Base-by-base conservation (phyloP, 1,140 invertebrate genomes). In the Drosophila parvula region DNA sequence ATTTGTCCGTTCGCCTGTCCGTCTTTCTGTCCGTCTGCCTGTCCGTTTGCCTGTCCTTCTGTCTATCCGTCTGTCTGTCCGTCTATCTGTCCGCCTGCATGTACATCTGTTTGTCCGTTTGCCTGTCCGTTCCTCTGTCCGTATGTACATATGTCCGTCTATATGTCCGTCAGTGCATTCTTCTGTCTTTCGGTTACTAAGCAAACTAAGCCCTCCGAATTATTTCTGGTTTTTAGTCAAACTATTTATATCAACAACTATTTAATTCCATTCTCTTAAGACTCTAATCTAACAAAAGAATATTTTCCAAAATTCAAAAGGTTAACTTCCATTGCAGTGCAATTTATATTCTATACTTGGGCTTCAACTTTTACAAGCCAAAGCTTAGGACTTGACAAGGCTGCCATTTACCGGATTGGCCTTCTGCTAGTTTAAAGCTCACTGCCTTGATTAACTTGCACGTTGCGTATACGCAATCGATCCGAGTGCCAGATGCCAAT, bases 401-500 rank as follows among this genome's bases (percentile, higher is more conserved):
- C 12, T 43, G 45, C 30, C 70, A 55, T 27, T 63, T 22, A 38
- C 16, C 16, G 18, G 22, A 22, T 11, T 68, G 65, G n/a, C 67
- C 38, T 43, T 48, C 41, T 57, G 8, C 0, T 14, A 4, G 53
- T 28, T 57, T 40, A 36, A 48, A 43, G 63, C 34, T 22, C 16
- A 6, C 36, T 14, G 34, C 28, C 18, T 44, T 38, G 40, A 59
- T 79, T 74, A 65, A 27, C 18, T 36, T 30, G 43, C 62, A 59
- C 43, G 47, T n/a, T 61, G 67, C 68, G 58, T 78, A 62, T 56
- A 81, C 61, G 59, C 50, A 57, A 50, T 18, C 36, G 45, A 45
- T 41, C 53, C 69, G n/a, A 58, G 30, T 71, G 69, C 69, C 67
- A 73, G 67, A 59, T 71, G 69, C 69, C 69, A 73, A 73, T 67